Base-by-base conservation (phyloP, 2,797 vertebrate genomes). In the Peromyscus attwateri region DNA sequence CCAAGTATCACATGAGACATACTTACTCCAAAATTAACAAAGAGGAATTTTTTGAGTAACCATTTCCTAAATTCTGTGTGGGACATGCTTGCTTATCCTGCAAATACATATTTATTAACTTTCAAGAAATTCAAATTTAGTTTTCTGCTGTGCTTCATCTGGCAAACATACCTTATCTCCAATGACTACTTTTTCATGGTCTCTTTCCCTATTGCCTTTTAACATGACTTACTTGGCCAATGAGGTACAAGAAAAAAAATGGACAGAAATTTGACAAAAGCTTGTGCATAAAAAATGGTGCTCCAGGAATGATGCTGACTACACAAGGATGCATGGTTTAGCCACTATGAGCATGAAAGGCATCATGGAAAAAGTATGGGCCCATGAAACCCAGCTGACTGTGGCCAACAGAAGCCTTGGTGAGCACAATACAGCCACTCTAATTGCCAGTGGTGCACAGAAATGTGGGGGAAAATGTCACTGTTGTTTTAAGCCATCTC, bases 51-150 rank as follows among this genome's bases (percentile, higher is more conserved):
- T 66, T 62, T 94, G 5, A 6, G 0, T 68, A 92, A 70, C 31
- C 34, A 55, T 57, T 13, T 1, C 37, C 52, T 25, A 71, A 52
- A 37, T 49, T 70, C n/a, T 87, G 25, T 9, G 3, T 2, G 64
- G 49, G 6, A 73, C 3, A 57, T 52, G n/a, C 0, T 64, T 64
- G 55, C 55, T 57, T 57, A 60, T 0, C 83, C 14, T 34, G n/a
- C n/a, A 76, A 73, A 55, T 40, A 71, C 10, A 31, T 70, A 37
- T 87, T 89, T 1, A 46, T 91, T 84, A 37, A 49, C 52, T 88
- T 82, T 70, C 17, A 31, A 85, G 77, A 77, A 84, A 85, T 94
- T 94, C 46, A 81, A 43, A 40, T 91, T 60, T 88, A 93, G 46
- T n/a, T 19, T 57, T 57, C 13, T 40, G 55, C 31, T 94, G 31